Percentiles rank a stretch among this genome's conserved stretches.
phyloP scores from a whole-genome alignment of 1,140 invertebrate species.

The Tenebrio molitor region DNA sequence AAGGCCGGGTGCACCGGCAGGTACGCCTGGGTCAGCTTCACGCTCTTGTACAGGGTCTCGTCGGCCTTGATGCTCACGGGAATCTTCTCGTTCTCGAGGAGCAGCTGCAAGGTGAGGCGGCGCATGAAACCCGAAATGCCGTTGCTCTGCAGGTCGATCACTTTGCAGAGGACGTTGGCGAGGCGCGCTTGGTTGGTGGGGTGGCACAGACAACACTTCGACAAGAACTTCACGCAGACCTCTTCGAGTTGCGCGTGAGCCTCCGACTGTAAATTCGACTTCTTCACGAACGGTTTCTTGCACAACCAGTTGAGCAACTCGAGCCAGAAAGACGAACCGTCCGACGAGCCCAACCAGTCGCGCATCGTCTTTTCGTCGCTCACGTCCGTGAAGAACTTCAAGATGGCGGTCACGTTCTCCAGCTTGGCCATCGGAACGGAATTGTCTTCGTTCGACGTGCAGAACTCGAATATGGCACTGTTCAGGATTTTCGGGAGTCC shows the following conservation, averaged over 20 bases:
- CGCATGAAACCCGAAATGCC: conserved; percentile 90
- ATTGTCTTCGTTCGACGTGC: conserved; percentile 60
- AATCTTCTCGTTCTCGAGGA: conserved; percentile 89
- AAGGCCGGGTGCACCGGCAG: conserved; percentile 63
- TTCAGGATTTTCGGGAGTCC: conserved; percentile 80
- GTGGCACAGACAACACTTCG: conserved; percentile 87
- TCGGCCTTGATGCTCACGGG: conserved; percentile 70
- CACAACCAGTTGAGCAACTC: conserved; percentile 84
- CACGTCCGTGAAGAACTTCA: conserved; percentile 85
- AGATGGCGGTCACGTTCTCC: conserved; percentile 74
- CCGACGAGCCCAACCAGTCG: conserved; percentile 85
- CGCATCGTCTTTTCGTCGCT: conserved; percentile 85
- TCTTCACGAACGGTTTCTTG: conserved; percentile 66
- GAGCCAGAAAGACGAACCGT: conserved; percentile 87
- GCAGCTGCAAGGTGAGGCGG: conserved; percentile 85
- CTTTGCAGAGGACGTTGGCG: conserved; percentile 82
- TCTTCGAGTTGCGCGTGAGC: conserved; percentile 77
- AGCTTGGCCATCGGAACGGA: conserved; percentile 67
- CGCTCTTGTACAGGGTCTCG: conserved; percentile 64
- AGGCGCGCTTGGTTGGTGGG: conserved; percentile 86
- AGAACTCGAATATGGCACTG: conserved; percentile 72
- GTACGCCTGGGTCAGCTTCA: conserved; percentile 66
- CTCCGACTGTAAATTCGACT: conserved; percentile 69
- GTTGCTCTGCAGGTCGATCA: conserved; percentile 77
- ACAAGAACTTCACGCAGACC: conserved; percentile 81